Conservation (phyloP, 2,113 vertebrate genomes). For the Cheirogaleus medius region DNA sequence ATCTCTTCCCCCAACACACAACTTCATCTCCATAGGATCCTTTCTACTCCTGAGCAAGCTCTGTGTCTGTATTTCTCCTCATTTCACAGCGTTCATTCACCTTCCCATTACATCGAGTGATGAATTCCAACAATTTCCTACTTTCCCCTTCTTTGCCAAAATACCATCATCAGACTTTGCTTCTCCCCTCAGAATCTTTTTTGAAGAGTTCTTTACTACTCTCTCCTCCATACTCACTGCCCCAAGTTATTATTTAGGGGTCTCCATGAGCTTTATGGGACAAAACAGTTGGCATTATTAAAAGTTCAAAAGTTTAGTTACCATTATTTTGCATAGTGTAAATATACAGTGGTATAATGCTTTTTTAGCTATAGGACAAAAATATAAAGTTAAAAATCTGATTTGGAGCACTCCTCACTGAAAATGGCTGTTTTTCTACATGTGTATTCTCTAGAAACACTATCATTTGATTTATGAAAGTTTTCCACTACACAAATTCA, state of each 20-base stretch:
- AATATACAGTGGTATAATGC: accelerated
- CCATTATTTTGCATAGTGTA: accelerated
- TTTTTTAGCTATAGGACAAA: neutral
- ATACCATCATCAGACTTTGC: neutral
- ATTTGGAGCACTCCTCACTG: neutral
- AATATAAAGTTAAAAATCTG: neutral
- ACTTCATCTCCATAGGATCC: neutral
- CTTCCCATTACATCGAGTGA: neutral
- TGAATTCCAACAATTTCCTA: too few species aligned
- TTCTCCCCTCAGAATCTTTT: neutral
- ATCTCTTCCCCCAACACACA: too few species aligned
- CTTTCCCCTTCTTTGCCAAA: neutral
- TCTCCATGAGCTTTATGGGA: neutral
- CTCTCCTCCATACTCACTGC: accelerated
- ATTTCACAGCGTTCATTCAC: neutral
- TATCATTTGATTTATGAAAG: neutral
- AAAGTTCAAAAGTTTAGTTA: neutral
- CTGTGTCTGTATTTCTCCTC: too few species aligned
- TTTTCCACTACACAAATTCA: neutral
- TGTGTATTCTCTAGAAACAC: neutral
- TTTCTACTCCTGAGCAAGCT: neutral
- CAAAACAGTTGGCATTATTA: accelerated
- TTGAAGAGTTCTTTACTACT: neutral
- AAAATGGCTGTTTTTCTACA: neutral
- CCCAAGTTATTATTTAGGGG: neutral